Percentiles rank a stretch among this genome's conserved stretches.
Evolutionary conservation across 1,140 invertebrate species (phyloP).

Genomic region (Batillaria attramentaria): DNA sequence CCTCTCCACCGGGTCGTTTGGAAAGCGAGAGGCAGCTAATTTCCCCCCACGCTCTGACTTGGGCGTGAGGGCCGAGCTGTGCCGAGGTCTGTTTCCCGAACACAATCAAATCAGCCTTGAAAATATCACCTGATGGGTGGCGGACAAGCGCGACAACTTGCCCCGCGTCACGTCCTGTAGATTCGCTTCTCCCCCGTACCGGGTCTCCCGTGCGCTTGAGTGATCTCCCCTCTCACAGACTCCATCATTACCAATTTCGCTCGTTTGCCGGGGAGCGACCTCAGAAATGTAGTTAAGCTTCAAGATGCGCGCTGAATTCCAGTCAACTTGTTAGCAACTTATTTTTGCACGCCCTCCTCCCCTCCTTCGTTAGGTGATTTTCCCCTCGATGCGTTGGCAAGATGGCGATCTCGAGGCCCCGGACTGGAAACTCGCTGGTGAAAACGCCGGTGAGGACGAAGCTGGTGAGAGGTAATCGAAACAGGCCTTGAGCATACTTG

Average conservation of each 20-base stretch:
- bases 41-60: conserved; percentile 19
- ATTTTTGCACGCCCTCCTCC: conserved; percentile 31
- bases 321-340: conserved; percentile 35
- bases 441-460: neutral
- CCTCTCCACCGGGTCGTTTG: neutral
- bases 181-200: neutral
- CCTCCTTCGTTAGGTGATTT: conserved; percentile 19
- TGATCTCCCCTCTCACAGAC: conserved; percentile 19
- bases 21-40: conserved; percentile 7
- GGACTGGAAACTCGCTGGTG: neutral
- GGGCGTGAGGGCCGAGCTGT: conserved; percentile 2
- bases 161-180: neutral
- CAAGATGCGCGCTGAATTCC: conserved; percentile 32
- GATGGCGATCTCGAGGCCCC: conserved; percentile 15
- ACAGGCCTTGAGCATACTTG: conserved; percentile 35
- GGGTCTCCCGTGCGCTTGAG: conserved; percentile 15
- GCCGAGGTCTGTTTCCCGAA: conserved; percentile 26
- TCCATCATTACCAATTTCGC: conserved; percentile 30
- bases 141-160: neutral
- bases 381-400: conserved; percentile 17
- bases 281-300: conserved; percentile 34
- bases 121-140: conserved; percentile 31
- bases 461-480: conserved; percentile 23
- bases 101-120: conserved; percentile 29
- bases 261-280: conserved; percentile 28